Conservation (phyloP, 2,797 vertebrate species). For the Naso thynnoides region DNA sequence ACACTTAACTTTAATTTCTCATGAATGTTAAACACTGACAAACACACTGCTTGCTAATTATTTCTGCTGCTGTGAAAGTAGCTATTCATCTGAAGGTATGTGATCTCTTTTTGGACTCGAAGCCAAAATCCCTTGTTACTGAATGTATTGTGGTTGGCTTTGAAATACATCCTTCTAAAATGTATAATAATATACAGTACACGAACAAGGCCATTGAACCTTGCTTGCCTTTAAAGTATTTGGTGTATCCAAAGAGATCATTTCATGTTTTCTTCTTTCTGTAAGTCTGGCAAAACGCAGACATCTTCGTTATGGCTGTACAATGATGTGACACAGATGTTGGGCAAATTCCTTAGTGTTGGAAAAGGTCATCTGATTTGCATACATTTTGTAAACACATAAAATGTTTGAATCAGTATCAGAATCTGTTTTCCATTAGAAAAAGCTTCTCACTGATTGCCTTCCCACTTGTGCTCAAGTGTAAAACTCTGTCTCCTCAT, state of each 20-base stretch:
- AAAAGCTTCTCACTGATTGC: slow-evolving; percentile 61
- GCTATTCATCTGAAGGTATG: slow-evolving; percentile 32
- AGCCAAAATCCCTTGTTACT: slow-evolving; percentile 50
- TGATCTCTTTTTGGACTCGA: slow-evolving; percentile 39
- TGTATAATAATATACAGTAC: slow-evolving; percentile 35
- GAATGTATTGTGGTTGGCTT: slow-evolving; percentile 77
- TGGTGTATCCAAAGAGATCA: slow-evolving; percentile 73
- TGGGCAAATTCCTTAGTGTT: slow-evolving; percentile 22
- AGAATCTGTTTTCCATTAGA: slow-evolving; percentile 41
- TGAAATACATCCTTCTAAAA: slow-evolving; percentile 40
- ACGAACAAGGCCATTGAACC: slow-evolving; percentile 57
- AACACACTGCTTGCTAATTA: slow-evolving; percentile 25
- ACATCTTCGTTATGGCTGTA: slow-evolving; percentile 28
- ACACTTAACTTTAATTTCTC: slow-evolving; percentile 18
- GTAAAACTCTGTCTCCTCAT: slow-evolving; percentile 28
- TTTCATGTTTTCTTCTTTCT: slow-evolving; percentile 30
- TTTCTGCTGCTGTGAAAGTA: slow-evolving; percentile 50
- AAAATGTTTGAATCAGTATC: slow-evolving; percentile 43
- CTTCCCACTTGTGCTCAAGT: slow-evolving; percentile 54
- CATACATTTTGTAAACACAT: slow-evolving; percentile 46
- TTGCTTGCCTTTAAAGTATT: slow-evolving; percentile 73
- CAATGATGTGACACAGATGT: slow-evolving; percentile 38
- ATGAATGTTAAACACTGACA: slow-evolving; percentile 25
- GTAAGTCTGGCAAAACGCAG: slow-evolving; percentile 11
- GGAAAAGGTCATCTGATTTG: slow-evolving; percentile 21